Conservation (phyloP, 64 coral and sea anemone genomes). For the Montipora efflorescens region DNA sequence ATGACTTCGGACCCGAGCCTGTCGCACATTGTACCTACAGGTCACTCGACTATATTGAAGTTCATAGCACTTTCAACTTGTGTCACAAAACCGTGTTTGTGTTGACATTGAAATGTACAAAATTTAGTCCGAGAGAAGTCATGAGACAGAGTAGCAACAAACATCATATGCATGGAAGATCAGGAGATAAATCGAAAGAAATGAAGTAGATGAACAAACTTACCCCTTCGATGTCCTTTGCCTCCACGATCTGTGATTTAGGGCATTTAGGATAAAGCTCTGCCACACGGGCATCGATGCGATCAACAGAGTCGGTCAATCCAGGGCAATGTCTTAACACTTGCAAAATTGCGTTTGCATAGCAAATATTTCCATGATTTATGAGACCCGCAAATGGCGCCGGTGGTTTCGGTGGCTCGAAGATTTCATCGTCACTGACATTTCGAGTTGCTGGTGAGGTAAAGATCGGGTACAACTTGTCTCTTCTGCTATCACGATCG, state of each 20-base stretch:
- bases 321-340: constrained; percentile 91
- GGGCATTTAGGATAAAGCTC: neutral
- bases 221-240: neutral
- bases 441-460: constrained; percentile 13
- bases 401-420: constrained; percentile 45
- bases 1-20: too few species aligned
- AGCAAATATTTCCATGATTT: constrained; percentile 95
- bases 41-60: too few species aligned
- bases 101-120: too few species aligned
- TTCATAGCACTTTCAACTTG: too few species aligned
- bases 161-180: too few species aligned
- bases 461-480: constrained; percentile 49
- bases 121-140: too few species aligned
- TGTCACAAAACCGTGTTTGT: too few species aligned
- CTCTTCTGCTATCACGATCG: neutral
- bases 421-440: neutral
- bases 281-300: constrained; percentile 35
- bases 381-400: constrained; percentile 72
- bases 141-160: too few species aligned
- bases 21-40: too few species aligned
- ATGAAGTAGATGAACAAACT: neutral
- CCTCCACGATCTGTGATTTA: neutral
- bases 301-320: constrained; percentile 69
- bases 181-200: neutral
- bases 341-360: constrained; percentile 95